Conservation (phyloP, 2,888 invertebrate genomes). For the Meiosimyza platycephala region DNA sequence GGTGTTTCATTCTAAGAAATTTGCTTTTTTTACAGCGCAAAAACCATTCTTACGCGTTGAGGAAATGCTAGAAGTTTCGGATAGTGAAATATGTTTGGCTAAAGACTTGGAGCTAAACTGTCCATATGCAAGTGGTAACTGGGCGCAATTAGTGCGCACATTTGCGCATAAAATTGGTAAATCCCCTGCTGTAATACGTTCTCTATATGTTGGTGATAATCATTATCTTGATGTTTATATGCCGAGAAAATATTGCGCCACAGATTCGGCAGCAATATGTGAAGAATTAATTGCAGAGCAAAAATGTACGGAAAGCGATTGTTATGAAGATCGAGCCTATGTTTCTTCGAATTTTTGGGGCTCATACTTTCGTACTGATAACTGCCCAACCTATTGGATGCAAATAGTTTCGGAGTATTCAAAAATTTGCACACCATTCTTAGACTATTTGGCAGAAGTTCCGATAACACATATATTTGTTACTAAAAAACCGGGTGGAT, state of each 20-base stretch:
- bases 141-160: conserved; percentile 70
- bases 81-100: conserved; percentile 45
- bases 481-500: no score
- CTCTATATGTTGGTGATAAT: conserved; percentile 82
- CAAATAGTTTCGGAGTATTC: conserved; percentile 73
- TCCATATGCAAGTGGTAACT: conserved; percentile 73
- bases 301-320: conserved; percentile 42
- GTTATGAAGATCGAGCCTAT: conserved; percentile 64
- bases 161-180: conserved; percentile 64
- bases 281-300: conserved; percentile 78
- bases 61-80: conserved; percentile 50
- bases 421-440: conserved; percentile 75
- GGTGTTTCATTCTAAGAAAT: conserved; percentile 78
- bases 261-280: conserved; percentile 77
- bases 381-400: conserved; percentile 73
- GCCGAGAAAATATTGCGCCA: conserved; percentile 70
- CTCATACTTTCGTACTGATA: conserved; percentile 72
- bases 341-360: conserved; percentile 75
- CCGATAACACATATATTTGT: conserved; percentile 68
- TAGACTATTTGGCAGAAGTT: conserved; percentile 71
- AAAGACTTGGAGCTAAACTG: conserved; percentile 64
- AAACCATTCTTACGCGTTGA: conserved; percentile 70
- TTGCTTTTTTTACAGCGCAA: conserved; percentile 75
- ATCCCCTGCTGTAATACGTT: conserved; percentile 55
- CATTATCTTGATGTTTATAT: conserved; percentile 80